Evolutionary conservation across 2,888 invertebrate species (phyloP).

Genomic region (Drosophila tanythrix): DNA sequence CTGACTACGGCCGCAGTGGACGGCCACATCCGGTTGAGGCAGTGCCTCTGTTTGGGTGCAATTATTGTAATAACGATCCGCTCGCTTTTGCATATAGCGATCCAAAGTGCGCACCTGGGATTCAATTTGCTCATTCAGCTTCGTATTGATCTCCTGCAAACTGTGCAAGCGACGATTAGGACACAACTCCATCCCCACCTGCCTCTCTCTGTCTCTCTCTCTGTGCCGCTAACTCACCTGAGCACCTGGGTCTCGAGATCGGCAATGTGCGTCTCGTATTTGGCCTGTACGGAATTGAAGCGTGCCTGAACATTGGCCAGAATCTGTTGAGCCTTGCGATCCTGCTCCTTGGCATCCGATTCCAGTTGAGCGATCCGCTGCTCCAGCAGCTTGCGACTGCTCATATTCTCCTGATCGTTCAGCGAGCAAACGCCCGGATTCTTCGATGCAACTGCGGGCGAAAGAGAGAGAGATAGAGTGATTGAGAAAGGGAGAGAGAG

Average conservation of each 20-base stretch:
- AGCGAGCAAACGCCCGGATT: conserved; percentile 83
- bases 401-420: conserved; percentile 80
- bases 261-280: conserved; percentile 90
- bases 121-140: conserved; percentile 87
- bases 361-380: conserved; percentile 90
- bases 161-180: conserved; percentile 53
- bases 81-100: conserved; percentile 81
- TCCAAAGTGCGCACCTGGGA: conserved; percentile 83
- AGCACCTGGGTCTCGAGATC: conserved; percentile 89
- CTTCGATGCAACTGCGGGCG: conserved; percentile 86
- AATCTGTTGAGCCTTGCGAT: conserved; percentile 89
- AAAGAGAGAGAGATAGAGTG: background rate
- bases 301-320: conserved; percentile 90
- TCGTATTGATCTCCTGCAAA: conserved; percentile 85
- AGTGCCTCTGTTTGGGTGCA: conserved; percentile 84
- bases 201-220: background rate
- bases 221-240: conserved; percentile 70
- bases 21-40: background rate
- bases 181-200: background rate
- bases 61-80: conserved; percentile 82
- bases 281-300: conserved; percentile 91
- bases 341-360: conserved; percentile 89
- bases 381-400: conserved; percentile 87
- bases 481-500: background rate
- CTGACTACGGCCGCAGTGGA: conserved; percentile 3